These are phyloP conservation scores for Macrosoma leucophasiata DNA, from an alignment of 2,888 invertebrate species.

Conservation along the genomic window DNA sequence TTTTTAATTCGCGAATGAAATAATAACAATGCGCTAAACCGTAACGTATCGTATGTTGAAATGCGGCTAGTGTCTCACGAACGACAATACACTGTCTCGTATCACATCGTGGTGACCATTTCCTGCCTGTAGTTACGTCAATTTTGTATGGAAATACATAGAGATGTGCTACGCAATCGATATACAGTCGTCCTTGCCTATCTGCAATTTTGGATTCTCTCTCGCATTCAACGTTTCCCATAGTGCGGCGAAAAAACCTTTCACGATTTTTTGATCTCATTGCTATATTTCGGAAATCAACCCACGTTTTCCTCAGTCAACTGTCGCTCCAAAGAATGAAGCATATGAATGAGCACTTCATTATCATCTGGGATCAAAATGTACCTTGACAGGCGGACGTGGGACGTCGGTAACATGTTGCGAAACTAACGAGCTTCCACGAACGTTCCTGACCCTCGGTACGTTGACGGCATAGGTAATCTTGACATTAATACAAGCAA, in stretches of 20 bases:
- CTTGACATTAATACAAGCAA: slow-evolving; percentile 42
- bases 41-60: slow-evolving; percentile 35
- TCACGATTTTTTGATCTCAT: too few relatives aligned
- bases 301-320: too few relatives aligned
- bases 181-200: slow-evolving; percentile 32
- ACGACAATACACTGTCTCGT: slow-evolving; percentile 36
- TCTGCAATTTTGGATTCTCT: slow-evolving; percentile 14
- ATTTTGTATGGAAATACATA: slow-evolving; percentile 50
- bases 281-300: too few relatives aligned
- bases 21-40: too few relatives aligned
- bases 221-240: too few relatives aligned
- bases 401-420: slow-evolving; percentile 39
- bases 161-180: slow-evolving; percentile 32
- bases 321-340: too few relatives aligned
- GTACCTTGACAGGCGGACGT: slow-evolving; percentile 38
- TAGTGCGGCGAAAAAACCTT: too few relatives aligned
- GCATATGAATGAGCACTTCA: slow-evolving; percentile 23
- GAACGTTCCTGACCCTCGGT: slow-evolving; percentile 45
- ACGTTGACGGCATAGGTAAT: slow-evolving; percentile 47
- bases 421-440: slow-evolving; percentile 44
- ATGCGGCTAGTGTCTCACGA: slow-evolving; percentile 33
- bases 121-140: slow-evolving; percentile 43
- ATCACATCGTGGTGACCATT: slow-evolving; percentile 40
- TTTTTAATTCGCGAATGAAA: too few relatives aligned
- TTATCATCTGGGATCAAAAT: slow-evolving; percentile 31